Conservation (phyloP, 2,113 vertebrate genomes). For the Motacilla tschutschensis region DNA sequence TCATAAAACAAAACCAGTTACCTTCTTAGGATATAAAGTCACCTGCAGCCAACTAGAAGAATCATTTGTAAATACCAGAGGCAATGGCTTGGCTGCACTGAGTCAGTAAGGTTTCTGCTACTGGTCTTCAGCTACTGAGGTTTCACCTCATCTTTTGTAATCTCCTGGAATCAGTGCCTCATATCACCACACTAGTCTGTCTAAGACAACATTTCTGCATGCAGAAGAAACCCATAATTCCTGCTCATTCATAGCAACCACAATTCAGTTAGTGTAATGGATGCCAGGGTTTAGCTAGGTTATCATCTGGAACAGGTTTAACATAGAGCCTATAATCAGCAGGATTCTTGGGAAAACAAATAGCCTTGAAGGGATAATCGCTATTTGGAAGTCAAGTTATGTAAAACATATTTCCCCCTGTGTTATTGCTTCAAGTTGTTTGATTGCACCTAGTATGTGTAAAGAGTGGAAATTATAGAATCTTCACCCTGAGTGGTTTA, state of each 20-base stretch:
- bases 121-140: background rate
- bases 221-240: background rate
- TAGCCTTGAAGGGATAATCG: slow-evolving; percentile 60
- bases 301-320: slow-evolving; percentile 72
- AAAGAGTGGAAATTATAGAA: slow-evolving; percentile 52
- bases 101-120: background rate
- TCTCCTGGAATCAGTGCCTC: background rate
- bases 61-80: background rate
- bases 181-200: background rate
- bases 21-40: background rate
- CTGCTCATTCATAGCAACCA: background rate
- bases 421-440: slow-evolving; percentile 55
- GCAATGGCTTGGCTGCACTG: background rate
- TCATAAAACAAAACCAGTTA: background rate
- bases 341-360: slow-evolving; percentile 64
- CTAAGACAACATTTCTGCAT: background rate
- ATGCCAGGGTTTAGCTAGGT: slow-evolving; percentile 55
- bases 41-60: background rate
- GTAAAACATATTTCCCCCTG: slow-evolving; percentile 62
- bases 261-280: slow-evolving; percentile 23
- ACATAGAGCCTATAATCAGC: slow-evolving; percentile 60
- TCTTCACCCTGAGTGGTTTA: slow-evolving; percentile 50
- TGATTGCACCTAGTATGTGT: slow-evolving; percentile 47
- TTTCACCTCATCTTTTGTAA: background rate
- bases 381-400: slow-evolving; percentile 65